Evolutionary conservation across 2,888 invertebrate genomes (phyloP), one percentile per base, ranked within the genome.

Genomic region (Bugulina stolonifera): DNA sequence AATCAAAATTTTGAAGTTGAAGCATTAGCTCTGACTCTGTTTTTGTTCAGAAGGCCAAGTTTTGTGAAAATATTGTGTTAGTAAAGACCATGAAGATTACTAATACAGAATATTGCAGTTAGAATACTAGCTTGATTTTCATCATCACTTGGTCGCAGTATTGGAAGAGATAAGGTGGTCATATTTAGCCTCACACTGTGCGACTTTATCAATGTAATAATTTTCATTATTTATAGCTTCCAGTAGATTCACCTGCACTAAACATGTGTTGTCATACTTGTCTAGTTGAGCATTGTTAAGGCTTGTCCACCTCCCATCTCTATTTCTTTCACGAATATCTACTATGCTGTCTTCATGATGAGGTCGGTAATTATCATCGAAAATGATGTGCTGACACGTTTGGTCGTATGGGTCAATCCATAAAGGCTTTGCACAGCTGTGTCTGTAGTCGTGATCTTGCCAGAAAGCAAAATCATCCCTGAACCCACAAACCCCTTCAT

Each of bases 321-420:
- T 2, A 5, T 32, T 52, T 71, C 81, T 79, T 73, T 80, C 69
- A 14, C 83, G 76, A 2, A 83, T 77, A 73, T 84, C 80, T 2
- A 83, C 80, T 69, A 84, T 83, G 73, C 81, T 83, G 75, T 83
- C 83, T 35, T 79, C 78, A 72, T 83, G 82, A 57, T 77, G 77
- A 2, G 80, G 76, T 35, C 84, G 76, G 72, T 82, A 79, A 74
- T 83, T 84, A 76, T 84, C 84, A 73, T 84, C 84, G 73, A 84
- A 83, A 73, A 84, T 77, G 57, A 84, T 83, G 73, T 84, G 83
- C 58, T 83, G 84, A 25, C 79, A 78, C 2, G 73, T 72, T 0
- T 71, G 25, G 71, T 81, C 81, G 35, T 72, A 75, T 0, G 78
- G 78, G 72, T 83, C 81, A 2, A 83, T 76, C 78, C 82, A 83